Evolutionary conservation across 2,113 vertebrate genomes (phyloP), one percentile per base, ranked within the genome.

Genomic region (Centropristis striata): DNA sequence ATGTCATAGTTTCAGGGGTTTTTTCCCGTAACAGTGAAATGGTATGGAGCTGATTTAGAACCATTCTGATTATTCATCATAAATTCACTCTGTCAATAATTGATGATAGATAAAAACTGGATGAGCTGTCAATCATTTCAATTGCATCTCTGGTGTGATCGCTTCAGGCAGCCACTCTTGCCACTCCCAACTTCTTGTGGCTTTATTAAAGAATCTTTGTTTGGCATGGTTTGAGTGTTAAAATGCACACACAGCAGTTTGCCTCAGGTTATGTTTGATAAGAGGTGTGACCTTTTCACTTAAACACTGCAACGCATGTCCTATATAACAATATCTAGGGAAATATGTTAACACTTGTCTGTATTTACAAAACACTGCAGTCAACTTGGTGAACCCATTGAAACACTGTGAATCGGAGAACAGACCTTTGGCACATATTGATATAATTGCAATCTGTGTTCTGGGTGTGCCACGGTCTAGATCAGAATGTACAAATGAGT

Each of bases 381-480:
- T 59, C 42, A 57, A 27, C 71, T 47, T 37, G 37, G 5, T 67
- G 27, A 60, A 60, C 21, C 14, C n/a, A 44, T 25, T 60, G 54
- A 60, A 50, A 20, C 44, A 6, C 28, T n/a, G 32, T 32, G 32
- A n/a, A n/a, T n/a, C n/a, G n/a, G 4, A 21, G 67, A 15, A 21
- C 8, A 47, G 64, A 69, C 55, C 39, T 68, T 64, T 75, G 59
- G 44, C n/a, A 58, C 36, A 32, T 36, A 42, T 65, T 64, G n/a
- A 58, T 63, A 2, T 37, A 46, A 0, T 12, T 47, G 18, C 13
- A 27, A 27, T 51, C 36, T 49, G 2, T 25, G 36, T n/a, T 66
- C 27, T 46, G 27, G 61, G 50, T 27, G 41, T 37, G 49, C 15
- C 25, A 4, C 15, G 1, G 7, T 55, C 5, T 46, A 44, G 20